Conservation (phyloP, 2,797 vertebrate species). For the Glyptemys insculpta region DNA sequence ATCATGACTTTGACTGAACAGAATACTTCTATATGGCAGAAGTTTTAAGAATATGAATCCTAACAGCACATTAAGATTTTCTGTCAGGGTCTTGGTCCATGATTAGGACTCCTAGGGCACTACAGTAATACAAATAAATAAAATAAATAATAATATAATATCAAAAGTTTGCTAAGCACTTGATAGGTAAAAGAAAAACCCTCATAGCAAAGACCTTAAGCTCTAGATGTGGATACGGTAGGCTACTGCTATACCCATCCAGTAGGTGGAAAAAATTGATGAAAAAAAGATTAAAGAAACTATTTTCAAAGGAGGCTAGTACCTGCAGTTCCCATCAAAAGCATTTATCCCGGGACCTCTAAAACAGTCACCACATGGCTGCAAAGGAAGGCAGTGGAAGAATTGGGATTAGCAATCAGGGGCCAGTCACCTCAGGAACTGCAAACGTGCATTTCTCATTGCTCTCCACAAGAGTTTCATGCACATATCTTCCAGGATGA, state of each 20-base stretch:
- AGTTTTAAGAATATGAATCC: neutral
- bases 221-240: neutral
- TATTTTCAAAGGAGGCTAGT: neutral
- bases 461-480: neutral
- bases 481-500: neutral
- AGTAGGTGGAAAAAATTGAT: neutral
- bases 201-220: neutral
- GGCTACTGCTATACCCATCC: neutral
- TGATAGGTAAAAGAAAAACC: neutral
- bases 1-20: neutral
- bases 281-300: neutral
- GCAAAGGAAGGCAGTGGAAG: neutral
- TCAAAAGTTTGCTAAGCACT: too few relatives aligned
- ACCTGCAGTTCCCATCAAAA: neutral
- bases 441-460: neutral
- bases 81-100: neutral
- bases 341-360: neutral
- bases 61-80: neutral
- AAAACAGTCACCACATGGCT: neutral
- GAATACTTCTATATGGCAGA: neutral
- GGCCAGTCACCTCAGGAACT: neutral
- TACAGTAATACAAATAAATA: neutral
- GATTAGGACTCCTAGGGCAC: neutral
- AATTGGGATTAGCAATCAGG: neutral
- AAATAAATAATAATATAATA: too few relatives aligned